phyloP scores from a whole-genome alignment of 2,888 invertebrate genomes.

The Ophion slaviceki region DNA sequence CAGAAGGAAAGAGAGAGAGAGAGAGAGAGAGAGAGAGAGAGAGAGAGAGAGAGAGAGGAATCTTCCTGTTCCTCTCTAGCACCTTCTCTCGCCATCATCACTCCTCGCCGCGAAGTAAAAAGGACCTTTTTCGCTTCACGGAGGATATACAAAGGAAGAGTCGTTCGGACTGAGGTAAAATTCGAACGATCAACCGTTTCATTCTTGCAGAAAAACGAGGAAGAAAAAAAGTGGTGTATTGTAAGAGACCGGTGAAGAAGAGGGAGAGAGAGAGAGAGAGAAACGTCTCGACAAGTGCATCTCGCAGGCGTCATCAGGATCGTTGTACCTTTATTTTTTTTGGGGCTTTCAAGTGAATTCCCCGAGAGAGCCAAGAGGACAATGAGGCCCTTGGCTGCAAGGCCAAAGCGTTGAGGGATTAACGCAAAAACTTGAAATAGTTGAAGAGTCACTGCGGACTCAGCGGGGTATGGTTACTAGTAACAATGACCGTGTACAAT shows the following conservation, averaged over 20 bases:
- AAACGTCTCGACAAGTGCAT: constrained; percentile 48
- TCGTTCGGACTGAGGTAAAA: constrained; percentile 49
- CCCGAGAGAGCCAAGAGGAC: constrained; percentile 26
- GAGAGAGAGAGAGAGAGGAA: constrained; percentile 1
- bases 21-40: constrained; percentile 17
- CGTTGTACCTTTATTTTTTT: constrained; percentile 30
- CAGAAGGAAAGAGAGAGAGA: background rate
- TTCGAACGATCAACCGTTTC: constrained; percentile 48
- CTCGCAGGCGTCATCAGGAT: constrained; percentile 42
- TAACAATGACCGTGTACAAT: constrained; percentile 36
- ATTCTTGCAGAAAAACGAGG: constrained; percentile 46
- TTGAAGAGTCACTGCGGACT: constrained; percentile 46
- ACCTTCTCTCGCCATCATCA: constrained; percentile 52
- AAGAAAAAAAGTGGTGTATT: constrained; percentile 12
- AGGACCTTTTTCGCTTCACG: constrained; percentile 63
- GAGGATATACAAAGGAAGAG: constrained; percentile 60
- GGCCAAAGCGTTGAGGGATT: constrained; percentile 29
- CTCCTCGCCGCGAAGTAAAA: constrained; percentile 52
- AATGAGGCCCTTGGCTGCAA: constrained; percentile 27
- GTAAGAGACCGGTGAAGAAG: constrained; percentile 11
- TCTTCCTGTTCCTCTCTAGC: constrained; percentile 47
- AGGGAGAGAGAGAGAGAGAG: constrained; percentile 11
- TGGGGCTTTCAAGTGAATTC: constrained; percentile 21
- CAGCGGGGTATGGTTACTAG: constrained; percentile 2
- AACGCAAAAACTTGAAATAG: constrained; percentile 53